These are phyloP conservation scores for Reticulitermes lucifugus DNA, from an alignment of 2,888 invertebrate genomes.

Conservation along the genomic window DNA sequence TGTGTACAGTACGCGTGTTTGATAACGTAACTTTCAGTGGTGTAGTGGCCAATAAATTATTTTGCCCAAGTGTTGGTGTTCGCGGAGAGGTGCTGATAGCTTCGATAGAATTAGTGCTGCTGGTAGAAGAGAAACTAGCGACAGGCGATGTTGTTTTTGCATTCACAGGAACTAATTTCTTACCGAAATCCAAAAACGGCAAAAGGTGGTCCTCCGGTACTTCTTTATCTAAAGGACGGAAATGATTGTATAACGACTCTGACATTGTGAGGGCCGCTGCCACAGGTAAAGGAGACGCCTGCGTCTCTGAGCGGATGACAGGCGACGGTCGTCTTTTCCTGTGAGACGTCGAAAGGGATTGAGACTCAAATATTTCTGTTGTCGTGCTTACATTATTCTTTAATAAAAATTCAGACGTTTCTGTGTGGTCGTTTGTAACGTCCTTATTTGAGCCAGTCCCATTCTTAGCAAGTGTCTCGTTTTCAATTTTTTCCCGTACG, in stretches of 20 bases:
- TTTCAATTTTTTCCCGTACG: not conserved
- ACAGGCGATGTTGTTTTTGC: slow-evolving; percentile 5
- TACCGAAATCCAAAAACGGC: slow-evolving; percentile 78
- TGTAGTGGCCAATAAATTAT: not conserved
- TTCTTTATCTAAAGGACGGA: slow-evolving; percentile 72
- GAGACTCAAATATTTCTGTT: not conserved
- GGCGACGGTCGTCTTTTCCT: slow-evolving; percentile 21
- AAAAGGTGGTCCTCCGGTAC: slow-evolving; percentile 75
- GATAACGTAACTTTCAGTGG: not conserved
- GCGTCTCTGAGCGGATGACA: not conserved
- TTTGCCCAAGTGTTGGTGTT: not conserved
- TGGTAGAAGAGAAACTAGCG: slow-evolving; percentile 51
- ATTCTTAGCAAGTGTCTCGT: not conserved
- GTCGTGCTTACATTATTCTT: not conserved
- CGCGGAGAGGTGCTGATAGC: slow-evolving; percentile 13
- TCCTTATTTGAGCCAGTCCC: not conserved
- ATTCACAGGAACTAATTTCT: slow-evolving; percentile 66
- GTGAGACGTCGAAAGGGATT: not conserved
- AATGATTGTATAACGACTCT: slow-evolving; percentile 73
- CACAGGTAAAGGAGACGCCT: slow-evolving; percentile 19
- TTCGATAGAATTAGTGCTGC: slow-evolving; percentile 59
- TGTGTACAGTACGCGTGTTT: not conserved
- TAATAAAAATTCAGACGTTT: too few species aligned
- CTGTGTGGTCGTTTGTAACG: not conserved
- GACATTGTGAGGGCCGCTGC: slow-evolving; percentile 62